Base-by-base conservation (phyloP, 2,888 invertebrate genomes). In the Heliconius ismenius region DNA sequence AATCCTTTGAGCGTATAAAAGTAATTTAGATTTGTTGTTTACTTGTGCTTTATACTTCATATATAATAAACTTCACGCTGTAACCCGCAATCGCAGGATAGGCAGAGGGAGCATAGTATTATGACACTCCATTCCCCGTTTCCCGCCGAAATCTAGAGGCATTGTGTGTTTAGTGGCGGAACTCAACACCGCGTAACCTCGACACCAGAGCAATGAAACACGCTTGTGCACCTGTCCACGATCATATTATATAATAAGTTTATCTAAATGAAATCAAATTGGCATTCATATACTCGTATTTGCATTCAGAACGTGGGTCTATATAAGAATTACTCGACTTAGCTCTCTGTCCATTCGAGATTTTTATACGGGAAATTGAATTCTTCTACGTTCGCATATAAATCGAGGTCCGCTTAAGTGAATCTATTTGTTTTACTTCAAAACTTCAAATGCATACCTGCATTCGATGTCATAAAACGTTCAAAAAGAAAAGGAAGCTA, bases 321-420 rank as follows among this genome's bases (percentile, higher is more conserved):
- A 86, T 85, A 85, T 82, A 82, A 81, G 81, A 83, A 81, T 84
- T 86, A 86, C 86, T 86, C 83, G 83, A 85, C 86, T 86, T 83
- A 81, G 79, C 78, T 82, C 81, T 75, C 24, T 76, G 81, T 81
- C 82, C 80, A 82, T 85, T 84, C 85, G 83, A 82, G 81, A 85
- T 87, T 90, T 89, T 90, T 90, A 85, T 84, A 83, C 86, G 86
- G 90, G 89, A 90, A 90, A 91, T 91, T 90, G 90, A 87, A 89
- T 90, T 88, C 86, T 83, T 84, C 84, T 84, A 80, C 83, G 84
- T 81, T 81, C 84, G 84, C 81, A 83, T 85, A 83, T 83, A 84
- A 83, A 84, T 83, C 79, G 81, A 75, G 75, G 78, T 77, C 78
- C 75, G 79, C 76, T 80, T 82, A 82, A 83, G 81, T 79, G 81